Conservation (phyloP, 2,888 invertebrate species). For the Philhelius pedissequus region DNA sequence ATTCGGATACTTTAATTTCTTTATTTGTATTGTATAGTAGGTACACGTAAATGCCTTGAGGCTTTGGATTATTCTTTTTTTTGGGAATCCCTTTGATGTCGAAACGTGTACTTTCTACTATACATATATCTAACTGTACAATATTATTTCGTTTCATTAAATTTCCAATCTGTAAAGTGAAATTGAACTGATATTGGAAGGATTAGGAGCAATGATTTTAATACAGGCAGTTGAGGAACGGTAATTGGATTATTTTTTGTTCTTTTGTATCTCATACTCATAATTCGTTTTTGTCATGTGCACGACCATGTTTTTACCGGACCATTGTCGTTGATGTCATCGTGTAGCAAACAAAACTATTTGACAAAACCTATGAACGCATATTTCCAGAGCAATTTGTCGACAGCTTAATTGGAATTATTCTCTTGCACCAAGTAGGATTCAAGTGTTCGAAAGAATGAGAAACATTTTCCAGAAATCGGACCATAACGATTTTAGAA, state of each 20-base stretch:
- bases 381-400: conserved; percentile 43
- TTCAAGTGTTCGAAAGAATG: background rate
- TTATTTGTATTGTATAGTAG: background rate
- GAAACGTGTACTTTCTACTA: background rate
- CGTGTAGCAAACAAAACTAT: background rate
- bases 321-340: background rate
- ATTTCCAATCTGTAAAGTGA: conserved; percentile 60
- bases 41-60: background rate
- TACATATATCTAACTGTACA: background rate
- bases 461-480: conserved; percentile 2
- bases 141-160: conserved; percentile 52
- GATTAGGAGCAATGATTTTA: conserved; percentile 62
- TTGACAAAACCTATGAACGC: conserved; percentile 19
- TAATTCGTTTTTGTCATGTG: background rate
- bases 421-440: background rate
- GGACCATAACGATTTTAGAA: background rate
- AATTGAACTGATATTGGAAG: conserved; percentile 67
- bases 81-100: background rate
- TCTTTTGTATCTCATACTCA: background rate
- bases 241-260: conserved; percentile 24
- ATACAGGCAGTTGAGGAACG: conserved; percentile 29
- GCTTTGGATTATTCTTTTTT: background rate
- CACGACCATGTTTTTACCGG: background rate
- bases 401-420: conserved; percentile 18
- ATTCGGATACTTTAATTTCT: background rate